These are phyloP conservation scores for Calidris pugnax DNA, from an alignment of 2,113 vertebrate genomes.

Conservation along the genomic window DNA sequence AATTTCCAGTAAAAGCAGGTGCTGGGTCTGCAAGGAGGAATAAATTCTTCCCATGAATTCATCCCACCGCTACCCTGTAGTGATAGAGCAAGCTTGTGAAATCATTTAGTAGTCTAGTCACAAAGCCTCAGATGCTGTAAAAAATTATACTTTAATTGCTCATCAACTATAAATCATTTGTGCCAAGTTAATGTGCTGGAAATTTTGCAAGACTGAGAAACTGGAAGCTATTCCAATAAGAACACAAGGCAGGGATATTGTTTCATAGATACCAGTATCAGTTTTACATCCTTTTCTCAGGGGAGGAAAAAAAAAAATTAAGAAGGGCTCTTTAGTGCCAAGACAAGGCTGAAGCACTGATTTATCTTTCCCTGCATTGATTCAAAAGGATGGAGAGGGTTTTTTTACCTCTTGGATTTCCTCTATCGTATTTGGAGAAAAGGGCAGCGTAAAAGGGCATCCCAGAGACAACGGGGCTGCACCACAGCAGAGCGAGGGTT, in stretches of 20 bases:
- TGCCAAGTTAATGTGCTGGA: conserved; percentile 29
- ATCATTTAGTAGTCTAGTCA: conserved; percentile 12
- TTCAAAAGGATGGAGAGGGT: neutral
- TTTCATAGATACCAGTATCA: neutral
- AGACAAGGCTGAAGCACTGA: neutral
- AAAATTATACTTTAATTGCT: conserved; percentile 33
- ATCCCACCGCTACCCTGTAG: neutral
- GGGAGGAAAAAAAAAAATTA: neutral
- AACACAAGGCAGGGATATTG: neutral
- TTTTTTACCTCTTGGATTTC: neutral
- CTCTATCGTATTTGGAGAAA: neutral
- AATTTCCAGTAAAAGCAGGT: neutral
- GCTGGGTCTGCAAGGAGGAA: conserved; percentile 14
- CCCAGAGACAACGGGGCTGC: neutral
- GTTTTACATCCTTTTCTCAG: neutral
- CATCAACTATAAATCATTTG: conserved; percentile 41
- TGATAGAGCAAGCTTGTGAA: neutral
- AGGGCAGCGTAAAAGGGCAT: neutral
- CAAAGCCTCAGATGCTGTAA: conserved; percentile 11
- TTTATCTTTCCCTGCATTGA: neutral
- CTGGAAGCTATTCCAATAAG: neutral
- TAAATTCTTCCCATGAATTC: conserved; percentile 14
- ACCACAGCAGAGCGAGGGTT: neutral
- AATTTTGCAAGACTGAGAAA: conserved; percentile 31
- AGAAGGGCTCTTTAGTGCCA: neutral